phyloP scores from a whole-genome alignment of 2,797 vertebrate species.

The Zenarchopterus dispar region DNA sequence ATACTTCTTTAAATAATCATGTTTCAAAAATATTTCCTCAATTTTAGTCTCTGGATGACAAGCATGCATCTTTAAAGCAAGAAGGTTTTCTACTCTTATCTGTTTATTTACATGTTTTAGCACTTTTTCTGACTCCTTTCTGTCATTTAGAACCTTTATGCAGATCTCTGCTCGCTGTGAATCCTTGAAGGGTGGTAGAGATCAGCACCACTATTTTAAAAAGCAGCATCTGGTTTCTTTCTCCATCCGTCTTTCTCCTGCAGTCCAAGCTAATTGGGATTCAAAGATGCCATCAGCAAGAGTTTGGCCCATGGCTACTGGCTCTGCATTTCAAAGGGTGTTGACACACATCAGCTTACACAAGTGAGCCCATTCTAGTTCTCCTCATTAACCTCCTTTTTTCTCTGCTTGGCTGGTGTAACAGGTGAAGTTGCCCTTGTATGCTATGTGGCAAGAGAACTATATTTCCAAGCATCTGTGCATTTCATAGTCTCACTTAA shows the following conservation, averaged over 20 bases:
- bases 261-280: conserved; percentile 53
- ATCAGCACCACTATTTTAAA: conserved; percentile 64
- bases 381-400: conserved; percentile 31
- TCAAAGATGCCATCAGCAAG: conserved; percentile 51
- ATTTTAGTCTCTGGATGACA: too few species aligned
- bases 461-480: neutral
- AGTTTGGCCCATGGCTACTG: conserved; percentile 27
- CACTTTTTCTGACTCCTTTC: conserved; percentile 12
- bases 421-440: conserved; percentile 57
- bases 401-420: conserved; percentile 31
- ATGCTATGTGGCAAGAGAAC: conserved; percentile 6
- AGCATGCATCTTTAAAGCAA: too few species aligned
- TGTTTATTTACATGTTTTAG: too few species aligned
- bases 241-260: conserved; percentile 22
- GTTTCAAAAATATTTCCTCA: too few species aligned
- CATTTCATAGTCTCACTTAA: too few species aligned
- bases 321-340: conserved; percentile 44
- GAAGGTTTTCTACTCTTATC: too few species aligned
- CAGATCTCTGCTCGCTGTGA: conserved; percentile 18
- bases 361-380: conserved; percentile 41
- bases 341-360: conserved; percentile 49
- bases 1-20: too few species aligned
- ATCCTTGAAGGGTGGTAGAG: conserved; percentile 21
- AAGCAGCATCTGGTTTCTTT: conserved; percentile 46
- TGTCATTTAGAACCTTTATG: conserved; percentile 11